phyloP scores from a whole-genome alignment of 2,888 invertebrate genomes.

The Eupsilia transversa region DNA sequence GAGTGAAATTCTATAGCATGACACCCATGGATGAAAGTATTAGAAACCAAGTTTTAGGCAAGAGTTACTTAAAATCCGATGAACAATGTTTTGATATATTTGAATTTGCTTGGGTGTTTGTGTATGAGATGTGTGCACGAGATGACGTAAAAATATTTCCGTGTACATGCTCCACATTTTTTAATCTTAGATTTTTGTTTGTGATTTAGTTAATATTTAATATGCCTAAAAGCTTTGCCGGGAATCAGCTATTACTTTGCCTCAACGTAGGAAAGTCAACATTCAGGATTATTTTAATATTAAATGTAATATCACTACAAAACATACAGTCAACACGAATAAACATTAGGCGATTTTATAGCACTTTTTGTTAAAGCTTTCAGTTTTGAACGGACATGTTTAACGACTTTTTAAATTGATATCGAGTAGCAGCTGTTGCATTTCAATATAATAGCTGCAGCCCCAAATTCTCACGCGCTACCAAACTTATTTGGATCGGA shows the following conservation, averaged over 20 bases:
- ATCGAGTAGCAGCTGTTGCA: conserved; percentile 57
- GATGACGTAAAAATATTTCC: neutral
- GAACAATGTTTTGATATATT: neutral
- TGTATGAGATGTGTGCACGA: neutral
- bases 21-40: conserved; percentile 21
- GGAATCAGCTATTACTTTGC: neutral
- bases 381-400: conserved; percentile 49
- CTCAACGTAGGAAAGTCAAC: neutral
- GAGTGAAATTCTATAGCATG: conserved; percentile 33
- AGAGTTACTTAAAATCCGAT: neutral
- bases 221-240: conserved; percentile 14
- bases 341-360: conserved; percentile 25
- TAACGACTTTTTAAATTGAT: conserved; percentile 59
- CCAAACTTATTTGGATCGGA: conserved; percentile 46
- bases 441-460: conserved; percentile 52
- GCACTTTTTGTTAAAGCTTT: conserved; percentile 31
- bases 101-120: neutral
- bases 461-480: conserved; percentile 33
- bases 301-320: neutral
- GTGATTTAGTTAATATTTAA: neutral
- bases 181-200: neutral
- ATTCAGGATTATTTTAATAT: conserved; percentile 5
- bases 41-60: neutral
- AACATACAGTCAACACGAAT: conserved; percentile 5
- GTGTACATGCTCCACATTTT: neutral